Conservation (phyloP, 92 coral and sea anemone genomes). For the Porites rus region DNA sequence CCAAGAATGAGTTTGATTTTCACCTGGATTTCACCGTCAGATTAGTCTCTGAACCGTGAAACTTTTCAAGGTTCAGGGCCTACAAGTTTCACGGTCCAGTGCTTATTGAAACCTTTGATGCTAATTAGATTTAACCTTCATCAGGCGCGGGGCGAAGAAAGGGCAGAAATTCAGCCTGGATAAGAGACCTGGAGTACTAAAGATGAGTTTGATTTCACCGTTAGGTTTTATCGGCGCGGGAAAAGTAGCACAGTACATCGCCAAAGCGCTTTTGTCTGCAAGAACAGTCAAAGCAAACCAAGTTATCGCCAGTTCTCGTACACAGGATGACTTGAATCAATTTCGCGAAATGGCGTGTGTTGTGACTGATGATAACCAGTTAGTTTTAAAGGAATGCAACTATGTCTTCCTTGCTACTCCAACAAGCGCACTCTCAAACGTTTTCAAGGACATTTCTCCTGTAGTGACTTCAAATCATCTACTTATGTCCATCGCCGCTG, state of each 20-base stretch:
- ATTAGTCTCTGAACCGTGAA: too few species aligned
- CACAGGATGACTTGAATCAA: constrained; percentile 68
- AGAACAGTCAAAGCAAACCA: constrained; percentile 78
- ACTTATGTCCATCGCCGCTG: constrained; percentile 68
- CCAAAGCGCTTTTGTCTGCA: constrained; percentile 83
- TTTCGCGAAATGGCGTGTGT: constrained; percentile 81
- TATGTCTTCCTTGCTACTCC: constrained; percentile 21
- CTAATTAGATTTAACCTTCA: too few species aligned
- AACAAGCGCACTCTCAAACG: background rate
- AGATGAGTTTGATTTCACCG: constrained; percentile 78
- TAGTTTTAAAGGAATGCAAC: constrained; percentile 75
- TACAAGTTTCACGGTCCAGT: too few species aligned
- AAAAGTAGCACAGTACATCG: constrained; percentile 85
- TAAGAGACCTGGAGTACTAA: background rate
- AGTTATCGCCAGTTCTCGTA: constrained; percentile 84
- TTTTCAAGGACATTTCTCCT: constrained; percentile 66
- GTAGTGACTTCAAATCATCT: constrained; percentile 68
- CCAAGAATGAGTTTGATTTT: too few species aligned
- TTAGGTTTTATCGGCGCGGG: constrained; percentile 93
- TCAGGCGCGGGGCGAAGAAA: too few species aligned
- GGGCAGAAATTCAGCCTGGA: too few species aligned
- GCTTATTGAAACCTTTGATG: too few species aligned
- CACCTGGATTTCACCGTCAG: too few species aligned
- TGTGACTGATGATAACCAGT: constrained; percentile 90
- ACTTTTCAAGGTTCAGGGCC: too few species aligned